Percentiles rank a stretch among this genome's conserved stretches.
phyloP scores from a whole-genome alignment of 2,888 invertebrate species.

The Trachelus iudaicus region DNA sequence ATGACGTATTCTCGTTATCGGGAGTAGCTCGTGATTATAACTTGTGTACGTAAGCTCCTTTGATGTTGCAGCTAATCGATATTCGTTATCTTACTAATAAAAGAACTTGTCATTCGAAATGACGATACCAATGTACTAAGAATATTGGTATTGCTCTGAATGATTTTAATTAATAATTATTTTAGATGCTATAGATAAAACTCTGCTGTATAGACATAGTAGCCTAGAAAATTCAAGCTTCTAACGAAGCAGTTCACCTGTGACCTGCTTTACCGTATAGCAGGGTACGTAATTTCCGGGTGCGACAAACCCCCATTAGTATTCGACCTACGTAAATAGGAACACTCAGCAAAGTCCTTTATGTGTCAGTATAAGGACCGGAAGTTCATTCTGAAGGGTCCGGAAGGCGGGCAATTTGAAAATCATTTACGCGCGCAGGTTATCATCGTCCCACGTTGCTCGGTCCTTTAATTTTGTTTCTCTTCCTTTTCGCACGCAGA shows the following conservation, averaged over 20 bases:
- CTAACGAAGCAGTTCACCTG: not conserved
- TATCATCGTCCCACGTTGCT: no score
- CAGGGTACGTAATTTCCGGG: not conserved
- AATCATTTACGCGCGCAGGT: not conserved
- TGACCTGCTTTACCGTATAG: not conserved
- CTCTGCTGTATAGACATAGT: not conserved
- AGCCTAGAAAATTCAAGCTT: not conserved
- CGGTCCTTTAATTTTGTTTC: not conserved
- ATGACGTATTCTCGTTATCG: not conserved
- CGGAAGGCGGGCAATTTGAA: not conserved
- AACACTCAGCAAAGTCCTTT: not conserved
- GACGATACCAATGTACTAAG: not conserved
- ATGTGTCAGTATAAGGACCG: not conserved
- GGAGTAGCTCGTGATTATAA: not conserved
- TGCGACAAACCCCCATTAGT: not conserved
- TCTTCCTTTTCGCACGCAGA: constrained; percentile 42
- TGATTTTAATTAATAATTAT: not conserved
- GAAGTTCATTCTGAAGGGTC: not conserved
- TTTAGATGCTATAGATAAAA: not conserved
- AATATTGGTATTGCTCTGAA: not conserved
- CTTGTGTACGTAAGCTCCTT: not conserved
- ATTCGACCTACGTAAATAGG: not conserved
- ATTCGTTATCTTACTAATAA: not conserved
- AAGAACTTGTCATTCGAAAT: not conserved
- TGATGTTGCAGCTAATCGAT: not conserved